A percentile compares a stretch with the other conserved stretches of the same genome.
These are phyloP conservation scores for Catostomus latipinnis DNA, from an alignment of 2,797 vertebrate species.

Conservation along the genomic window DNA sequence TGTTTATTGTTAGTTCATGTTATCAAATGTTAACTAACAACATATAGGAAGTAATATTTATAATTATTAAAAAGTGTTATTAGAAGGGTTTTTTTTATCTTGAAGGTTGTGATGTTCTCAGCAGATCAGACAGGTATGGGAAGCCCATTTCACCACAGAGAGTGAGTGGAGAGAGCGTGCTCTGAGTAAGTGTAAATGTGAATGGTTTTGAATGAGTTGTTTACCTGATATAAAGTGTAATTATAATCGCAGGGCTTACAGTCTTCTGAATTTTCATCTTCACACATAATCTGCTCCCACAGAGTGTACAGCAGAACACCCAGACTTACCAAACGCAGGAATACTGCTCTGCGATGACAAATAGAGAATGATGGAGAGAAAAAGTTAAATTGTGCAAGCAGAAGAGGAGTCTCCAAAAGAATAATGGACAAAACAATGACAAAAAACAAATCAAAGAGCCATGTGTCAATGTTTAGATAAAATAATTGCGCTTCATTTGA, in stretches of 20 bases:
- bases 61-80: too few relatives aligned
- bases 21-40: too few relatives aligned
- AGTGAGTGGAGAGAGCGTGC: background rate
- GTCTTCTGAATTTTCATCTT: accelerated
- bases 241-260: constrained; percentile 82
- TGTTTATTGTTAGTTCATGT: too few relatives aligned
- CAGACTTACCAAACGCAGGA: constrained; percentile 84
- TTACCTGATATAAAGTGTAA: constrained; percentile 75
- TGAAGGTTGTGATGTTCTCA: too few relatives aligned
- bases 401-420: background rate
- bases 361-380: background rate
- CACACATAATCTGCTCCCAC: constrained; percentile 84
- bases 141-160: too few relatives aligned
- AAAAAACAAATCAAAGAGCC: constrained; percentile 1
- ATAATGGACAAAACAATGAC: background rate
- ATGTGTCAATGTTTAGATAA: background rate
- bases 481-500: background rate
- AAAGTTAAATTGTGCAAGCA: background rate
- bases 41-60: too few relatives aligned
- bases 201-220: background rate
- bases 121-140: too few relatives aligned
- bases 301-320: constrained; percentile 80
- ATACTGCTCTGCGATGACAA: constrained; percentile 76
- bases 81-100: too few relatives aligned
- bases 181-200: background rate